Base-by-base conservation (phyloP, 2,797 vertebrate species). In the Nannoperca obscura region DNA sequence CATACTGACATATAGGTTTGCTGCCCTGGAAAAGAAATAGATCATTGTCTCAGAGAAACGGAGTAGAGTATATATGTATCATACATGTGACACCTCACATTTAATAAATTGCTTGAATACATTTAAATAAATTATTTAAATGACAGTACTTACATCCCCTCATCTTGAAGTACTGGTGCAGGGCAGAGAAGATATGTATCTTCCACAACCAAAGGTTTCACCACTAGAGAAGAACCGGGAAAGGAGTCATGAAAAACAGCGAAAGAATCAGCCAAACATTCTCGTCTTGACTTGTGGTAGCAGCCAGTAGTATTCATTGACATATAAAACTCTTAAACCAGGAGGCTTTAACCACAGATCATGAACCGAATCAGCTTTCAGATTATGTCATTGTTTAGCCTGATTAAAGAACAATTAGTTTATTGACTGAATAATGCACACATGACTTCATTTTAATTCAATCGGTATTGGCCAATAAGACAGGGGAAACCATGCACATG, bases 1-100 rank as follows among this genome's bases (percentile, higher is more conserved):
- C 98, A 99, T 98, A 81, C 98, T 99, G 93, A 99, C 98, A 34
- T 98, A 97, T 57, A 99, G 97, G 34, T 97, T 97, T 4, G 97
- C 98, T 82, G 96, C 95, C 96, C 98, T 99, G 92, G 62, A 78
- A 85, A 74, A 76, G 60, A 64, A 74, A 67, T 63, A 46, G 11
- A 44, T 19, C 76, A 69, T 73, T 1, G 5, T 58, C 38, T 74
- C 11, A 14, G 5, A 70, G 72, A 78, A 82, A 54, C 24, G 59
- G 20, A 49, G 7, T 0, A 12, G 0, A 17, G 52, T 75, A 27
- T 27, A 27, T 27, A 27, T 27, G 24, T 27, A 27, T 27, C 24
- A 27, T 27, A 27, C 55, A 58, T 62, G n/a, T 75, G 7, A 80
- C 76, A 83, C n/a, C 69, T 66, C 15, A 17, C 17, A 53, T 83